Evolutionary conservation across 2,113 vertebrate genomes (phyloP).

Genomic region (Zosterops borbonicus): DNA sequence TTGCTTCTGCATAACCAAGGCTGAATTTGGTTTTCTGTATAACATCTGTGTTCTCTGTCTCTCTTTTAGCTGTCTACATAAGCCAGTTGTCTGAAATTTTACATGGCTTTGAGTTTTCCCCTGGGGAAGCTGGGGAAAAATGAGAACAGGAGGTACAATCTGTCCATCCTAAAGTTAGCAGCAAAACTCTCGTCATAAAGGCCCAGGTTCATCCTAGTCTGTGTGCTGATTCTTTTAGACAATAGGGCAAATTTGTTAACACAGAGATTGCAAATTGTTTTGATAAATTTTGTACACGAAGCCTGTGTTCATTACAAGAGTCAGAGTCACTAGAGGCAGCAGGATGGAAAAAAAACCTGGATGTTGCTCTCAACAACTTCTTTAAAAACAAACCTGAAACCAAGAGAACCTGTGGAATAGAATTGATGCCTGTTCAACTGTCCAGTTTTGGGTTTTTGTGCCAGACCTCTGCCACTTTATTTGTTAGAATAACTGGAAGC

Average conservation of each 20-base stretch:
- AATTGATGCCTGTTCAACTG: not conserved
- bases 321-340: not conserved
- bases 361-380: not conserved
- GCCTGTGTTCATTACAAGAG: not conserved
- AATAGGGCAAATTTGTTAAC: not conserved
- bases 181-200: not conserved
- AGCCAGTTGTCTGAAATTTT: slow-evolving; percentile 30
- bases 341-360: not conserved
- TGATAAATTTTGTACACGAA: not conserved
- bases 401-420: not conserved
- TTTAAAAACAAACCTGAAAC: not conserved
- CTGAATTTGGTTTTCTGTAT: not conserved
- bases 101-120: not conserved
- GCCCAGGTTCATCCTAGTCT: not conserved
- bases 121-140: not conserved
- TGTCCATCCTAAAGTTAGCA: not conserved
- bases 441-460: accelerated
- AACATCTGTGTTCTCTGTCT: not conserved
- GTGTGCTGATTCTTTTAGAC: not conserved
- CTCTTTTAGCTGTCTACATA: not conserved
- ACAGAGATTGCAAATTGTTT: not conserved
- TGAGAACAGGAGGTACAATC: not conserved
- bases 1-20: not conserved
- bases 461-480: not conserved
- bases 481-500: not conserved